phyloP scores from a whole-genome alignment of 2,888 invertebrate genomes.

The Andricus curvator region DNA sequence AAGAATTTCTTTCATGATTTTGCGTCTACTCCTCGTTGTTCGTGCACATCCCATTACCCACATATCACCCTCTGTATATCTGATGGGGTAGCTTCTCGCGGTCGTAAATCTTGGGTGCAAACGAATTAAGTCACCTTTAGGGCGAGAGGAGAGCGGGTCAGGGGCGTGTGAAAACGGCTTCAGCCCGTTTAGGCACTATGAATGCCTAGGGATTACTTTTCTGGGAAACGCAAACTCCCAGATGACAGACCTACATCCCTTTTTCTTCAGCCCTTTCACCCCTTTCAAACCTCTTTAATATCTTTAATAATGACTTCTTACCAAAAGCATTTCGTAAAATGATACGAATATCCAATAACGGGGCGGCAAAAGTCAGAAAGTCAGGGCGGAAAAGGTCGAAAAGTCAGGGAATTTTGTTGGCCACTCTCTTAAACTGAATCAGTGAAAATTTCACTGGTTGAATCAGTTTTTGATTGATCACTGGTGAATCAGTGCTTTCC shows the following conservation, averaged over 20 bases:
- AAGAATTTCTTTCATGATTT: conserved; percentile 3
- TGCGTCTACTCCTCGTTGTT: conserved; percentile 14
- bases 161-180: conserved; percentile 57
- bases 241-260: conserved; percentile 17
- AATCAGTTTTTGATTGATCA: too few species aligned
- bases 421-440: too few species aligned
- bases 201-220: conserved; percentile 38
- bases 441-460: too few species aligned
- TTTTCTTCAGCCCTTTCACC: conserved; percentile 7
- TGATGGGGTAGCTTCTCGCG: conserved; percentile 46
- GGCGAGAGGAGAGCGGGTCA: conserved; percentile 38
- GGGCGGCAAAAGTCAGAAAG: too few species aligned
- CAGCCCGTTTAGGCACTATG: conserved; percentile 49
- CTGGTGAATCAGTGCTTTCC: too few species aligned
- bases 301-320: conserved; percentile 10
- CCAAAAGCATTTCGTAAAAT: background rate
- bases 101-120: conserved; percentile 60
- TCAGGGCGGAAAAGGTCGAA: too few species aligned
- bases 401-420: too few species aligned
- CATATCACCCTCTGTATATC: conserved; percentile 43
- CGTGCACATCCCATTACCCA: conserved; percentile 55
- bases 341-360: background rate
- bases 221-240: conserved; percentile 26
- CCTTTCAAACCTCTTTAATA: background rate
- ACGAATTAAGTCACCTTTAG: conserved; percentile 63